phyloP scores from a whole-genome alignment of 2,888 invertebrate species.

The Phaonia tiefii region DNA sequence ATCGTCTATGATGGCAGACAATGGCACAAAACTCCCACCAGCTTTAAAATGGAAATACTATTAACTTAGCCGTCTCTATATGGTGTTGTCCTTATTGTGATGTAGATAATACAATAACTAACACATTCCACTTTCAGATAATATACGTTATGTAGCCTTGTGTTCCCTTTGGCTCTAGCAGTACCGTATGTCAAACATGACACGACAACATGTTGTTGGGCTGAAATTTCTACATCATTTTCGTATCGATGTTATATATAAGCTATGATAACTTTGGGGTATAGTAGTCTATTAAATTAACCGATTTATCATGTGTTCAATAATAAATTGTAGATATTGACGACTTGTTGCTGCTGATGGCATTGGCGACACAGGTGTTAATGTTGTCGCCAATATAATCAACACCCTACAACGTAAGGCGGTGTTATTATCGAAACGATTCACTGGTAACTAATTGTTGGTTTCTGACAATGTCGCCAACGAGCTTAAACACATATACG shows the following conservation, averaged over 20 bases:
- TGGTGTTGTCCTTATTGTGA: background rate
- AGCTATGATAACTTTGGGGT: background rate
- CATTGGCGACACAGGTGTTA: background rate
- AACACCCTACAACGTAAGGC: no score
- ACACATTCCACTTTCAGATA: constrained; percentile 16
- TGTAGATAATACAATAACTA: constrained; percentile 29
- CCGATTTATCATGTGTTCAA: constrained; percentile 42
- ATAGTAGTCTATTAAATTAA: constrained; percentile 39
- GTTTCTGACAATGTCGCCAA: no score
- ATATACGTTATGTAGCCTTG: no score
- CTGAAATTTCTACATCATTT: constrained; percentile 21
- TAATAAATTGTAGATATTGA: constrained; percentile 27
- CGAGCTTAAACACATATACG: no score
- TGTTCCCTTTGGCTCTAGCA: no score
- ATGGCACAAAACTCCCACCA: no score
- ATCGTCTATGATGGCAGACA: background rate
- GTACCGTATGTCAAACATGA: no score
- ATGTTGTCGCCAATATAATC: background rate
- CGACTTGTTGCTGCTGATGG: constrained; percentile 42
- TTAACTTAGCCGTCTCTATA: constrained; percentile 11
- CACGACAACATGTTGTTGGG: background rate
- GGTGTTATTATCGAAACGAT: no score
- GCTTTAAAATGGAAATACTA: background rate
- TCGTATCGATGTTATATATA: constrained; percentile 6
- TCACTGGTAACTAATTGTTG: no score